These are phyloP conservation scores for Anguilla pacifica DNA, from an alignment of 2,797 vertebrate genomes.

Conservation along the genomic window DNA sequence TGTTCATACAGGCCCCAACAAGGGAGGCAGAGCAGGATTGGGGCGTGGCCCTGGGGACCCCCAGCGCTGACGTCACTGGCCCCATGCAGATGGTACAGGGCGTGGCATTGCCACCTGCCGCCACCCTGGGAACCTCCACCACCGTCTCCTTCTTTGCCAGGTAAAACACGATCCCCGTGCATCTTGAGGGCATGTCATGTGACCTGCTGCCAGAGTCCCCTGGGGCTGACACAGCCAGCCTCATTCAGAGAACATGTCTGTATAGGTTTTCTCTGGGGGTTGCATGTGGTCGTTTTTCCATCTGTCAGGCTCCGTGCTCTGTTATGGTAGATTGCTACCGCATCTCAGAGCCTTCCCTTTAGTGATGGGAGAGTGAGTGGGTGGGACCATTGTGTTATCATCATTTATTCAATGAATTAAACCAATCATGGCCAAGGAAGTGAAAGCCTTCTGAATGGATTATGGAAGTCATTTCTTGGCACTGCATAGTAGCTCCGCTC, in stretches of 20 bases:
- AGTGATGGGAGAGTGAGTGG: not conserved
- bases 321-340: not conserved
- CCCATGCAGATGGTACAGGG: conserved; percentile 42
- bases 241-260: not conserved
- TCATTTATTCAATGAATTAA: not conserved
- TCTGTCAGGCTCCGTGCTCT: not conserved
- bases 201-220: not conserved
- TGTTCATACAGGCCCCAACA: not conserved
- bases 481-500: not conserved
- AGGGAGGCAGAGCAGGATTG: not conserved
- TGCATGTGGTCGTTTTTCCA: not conserved
- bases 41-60: not conserved
- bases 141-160: conserved; percentile 79
- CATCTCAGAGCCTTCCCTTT: not conserved
- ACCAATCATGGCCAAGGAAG: not conserved
- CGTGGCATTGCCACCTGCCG: conserved; percentile 49
- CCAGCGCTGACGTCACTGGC: not conserved
- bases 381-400: not conserved
- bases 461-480: not conserved
- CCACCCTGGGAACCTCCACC: conserved; percentile 65
- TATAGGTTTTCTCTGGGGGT: not conserved
- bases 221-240: not conserved
- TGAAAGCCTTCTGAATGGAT: not conserved
- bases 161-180: conserved; percentile 50
- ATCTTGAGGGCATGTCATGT: not conserved